Evolutionary conservation across 1,140 invertebrate species (phyloP), one percentile per base, ranked within the genome.

Genomic region (Panagrolaimus sp.): DNA sequence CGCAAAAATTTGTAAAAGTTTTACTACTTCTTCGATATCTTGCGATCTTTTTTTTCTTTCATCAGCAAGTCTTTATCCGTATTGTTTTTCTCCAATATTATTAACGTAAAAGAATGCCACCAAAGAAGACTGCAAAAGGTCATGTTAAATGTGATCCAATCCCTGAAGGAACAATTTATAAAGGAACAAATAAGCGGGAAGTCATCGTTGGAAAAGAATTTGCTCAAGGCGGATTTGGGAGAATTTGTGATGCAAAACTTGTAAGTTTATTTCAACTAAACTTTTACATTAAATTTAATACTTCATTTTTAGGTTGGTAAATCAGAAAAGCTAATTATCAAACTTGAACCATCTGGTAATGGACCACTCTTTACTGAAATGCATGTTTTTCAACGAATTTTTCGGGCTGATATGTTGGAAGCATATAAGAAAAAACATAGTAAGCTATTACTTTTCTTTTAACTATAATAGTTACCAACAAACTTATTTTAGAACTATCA

Each of bases 191-290:
- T 21, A 58, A 58, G 17, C 12, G 10, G 15, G 52, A 58, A 28
- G 17, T 58, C 15, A 58, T 28, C 1, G 52, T 58, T 14, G 21
- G 28, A 28, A 58, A 58, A 28, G 52, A 58, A 26, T 58, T 58
- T 58, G 52, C 52, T 58, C 52, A 70, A 17, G 68, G 68, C 17
- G 68, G 68, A 28, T 70, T 70, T 67, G 68, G 45, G 14, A 67
- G 68, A 14, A 55, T 70, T 43, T 70, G 65, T 28, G 63, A 70
- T 43, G 45, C 47, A 10, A 70, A 70, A 52, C 67, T 67, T 17
- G 17, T 38, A 62, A 14, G 12, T 68, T 28, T 48, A 12, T 48
- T 47, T 66, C 1, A 64, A 15, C 0, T 44, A n/a, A 64, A 10
- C 24, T 28, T 70, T 28, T 17, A 12, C 38, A 70, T 17, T 64